Conservation (phyloP, 1,140 invertebrate species). For the Zaprionus camerounensis region DNA sequence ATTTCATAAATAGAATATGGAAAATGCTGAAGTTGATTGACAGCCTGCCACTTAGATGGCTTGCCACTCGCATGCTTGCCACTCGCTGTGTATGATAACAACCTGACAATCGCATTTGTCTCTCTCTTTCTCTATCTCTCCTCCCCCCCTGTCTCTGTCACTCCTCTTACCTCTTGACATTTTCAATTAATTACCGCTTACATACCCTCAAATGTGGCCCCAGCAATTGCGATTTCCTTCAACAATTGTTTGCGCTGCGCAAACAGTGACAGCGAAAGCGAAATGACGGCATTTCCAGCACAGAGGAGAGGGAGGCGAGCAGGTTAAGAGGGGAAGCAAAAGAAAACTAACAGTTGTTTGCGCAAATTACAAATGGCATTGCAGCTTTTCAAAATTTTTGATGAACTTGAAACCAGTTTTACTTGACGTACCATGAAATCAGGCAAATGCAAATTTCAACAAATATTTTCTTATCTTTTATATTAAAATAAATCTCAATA, state of each 20-base stretch:
- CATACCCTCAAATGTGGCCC: conserved; percentile 16
- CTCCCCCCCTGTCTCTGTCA: neutral
- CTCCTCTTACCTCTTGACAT: conserved; percentile 13
- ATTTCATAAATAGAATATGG: conserved; percentile 24
- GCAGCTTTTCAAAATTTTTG: neutral
- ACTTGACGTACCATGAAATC: neutral
- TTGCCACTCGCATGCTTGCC: neutral
- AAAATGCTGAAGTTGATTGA: conserved; percentile 31
- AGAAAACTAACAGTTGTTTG: conserved; percentile 39
- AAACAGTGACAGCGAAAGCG: conserved; percentile 14
- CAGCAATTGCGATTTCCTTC: conserved; percentile 21
- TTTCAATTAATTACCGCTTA: conserved; percentile 40
- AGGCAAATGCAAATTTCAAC: neutral
- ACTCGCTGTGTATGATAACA: conserved; percentile 27
- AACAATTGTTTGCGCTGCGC: conserved; percentile 36
- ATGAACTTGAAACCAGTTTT: neutral
- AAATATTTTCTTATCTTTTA: neutral
- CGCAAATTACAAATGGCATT: too few relatives aligned
- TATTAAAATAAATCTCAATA: neutral
- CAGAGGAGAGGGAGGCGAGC: neutral
- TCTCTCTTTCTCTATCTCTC: neutral
- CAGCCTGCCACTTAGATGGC: conserved; percentile 29
- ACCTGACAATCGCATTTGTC: conserved; percentile 28
- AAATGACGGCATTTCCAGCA: neutral
- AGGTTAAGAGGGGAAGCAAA: neutral